A percentile compares a stretch with the other conserved stretches of the same genome.
phyloP scores from a whole-genome alignment of 2,797 vertebrate genomes.

The Pipistrellus pygmaeus region DNA sequence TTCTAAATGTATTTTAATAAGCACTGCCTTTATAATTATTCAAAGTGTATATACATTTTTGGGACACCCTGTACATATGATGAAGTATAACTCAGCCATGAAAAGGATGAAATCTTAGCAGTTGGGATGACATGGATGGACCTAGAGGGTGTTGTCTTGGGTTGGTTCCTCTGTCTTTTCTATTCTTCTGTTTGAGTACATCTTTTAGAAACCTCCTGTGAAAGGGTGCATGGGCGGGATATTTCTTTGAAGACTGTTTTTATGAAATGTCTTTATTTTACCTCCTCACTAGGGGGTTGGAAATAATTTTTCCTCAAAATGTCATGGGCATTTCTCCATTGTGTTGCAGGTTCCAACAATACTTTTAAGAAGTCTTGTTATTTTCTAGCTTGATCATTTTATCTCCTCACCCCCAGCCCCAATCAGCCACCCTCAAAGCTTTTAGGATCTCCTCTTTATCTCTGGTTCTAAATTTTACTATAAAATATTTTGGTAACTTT shows the following conservation, averaged over 20 bases:
- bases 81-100: too few relatives aligned
- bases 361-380: not conserved
- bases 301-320: not conserved
- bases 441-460: not conserved
- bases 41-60: too few relatives aligned
- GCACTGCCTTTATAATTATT: too few relatives aligned
- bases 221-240: not conserved
- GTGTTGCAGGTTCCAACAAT: not conserved
- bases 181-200: not conserved
- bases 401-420: not conserved
- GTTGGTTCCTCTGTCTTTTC: not conserved
- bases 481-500: conserved; percentile 4
- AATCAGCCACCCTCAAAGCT: not conserved
- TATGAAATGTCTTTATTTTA: not conserved
- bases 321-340: not conserved
- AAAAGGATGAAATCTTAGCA: too few relatives aligned
- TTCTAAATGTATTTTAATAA: too few relatives aligned
- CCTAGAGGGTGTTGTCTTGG: too few relatives aligned
- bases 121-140: too few relatives aligned
- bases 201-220: not conserved
- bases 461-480: not conserved
- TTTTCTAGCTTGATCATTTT: conserved; percentile 14
- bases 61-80: too few relatives aligned
- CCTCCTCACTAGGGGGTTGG: not conserved
- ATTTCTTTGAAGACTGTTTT: not conserved